Evolutionary conservation across 1,140 invertebrate genomes (phyloP), one percentile per base, ranked within the genome.

Genomic region (Drosophila equinoxialis): DNA sequence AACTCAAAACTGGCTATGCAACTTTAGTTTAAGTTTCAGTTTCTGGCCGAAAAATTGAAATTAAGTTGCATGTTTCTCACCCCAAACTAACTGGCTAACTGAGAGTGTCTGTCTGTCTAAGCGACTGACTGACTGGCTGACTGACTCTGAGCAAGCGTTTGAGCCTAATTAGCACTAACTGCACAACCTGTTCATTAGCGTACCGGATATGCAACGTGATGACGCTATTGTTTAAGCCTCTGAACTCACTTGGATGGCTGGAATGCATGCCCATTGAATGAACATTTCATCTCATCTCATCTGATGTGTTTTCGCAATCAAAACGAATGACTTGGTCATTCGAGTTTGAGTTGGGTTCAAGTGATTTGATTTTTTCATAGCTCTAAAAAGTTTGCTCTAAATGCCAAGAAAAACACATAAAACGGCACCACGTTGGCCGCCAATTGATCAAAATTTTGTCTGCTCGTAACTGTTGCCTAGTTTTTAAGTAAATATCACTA

Each of bases 161-260:
- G 65, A 79, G 68, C 65, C 76, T 87, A 87, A 87, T 87, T 87
- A 87, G 80, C 77, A 79, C 57, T 74, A 87, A 83, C 80, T 87
- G 76, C 84, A 83, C 65, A 63, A 77, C 57, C 57, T 74, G 70
- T 87, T 86, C 79, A 86, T 86, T 86, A 83, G 76, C 77, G 65
- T 87, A 89, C 84, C 83, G 83, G 83, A 87, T 87, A 77, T 89
- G 77, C 83, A 89, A 80, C 17, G 55, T 51, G 83, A 74, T 80
- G 79, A 89, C 78, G 83, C 83, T 80, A 87, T 87, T 87, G 83
- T 89, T 83, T 78, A 77, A 57, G 48, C 37, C 61, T 71, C 30
- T 79, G 11, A 59, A 67, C 42, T 55, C 62, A 41, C 30, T 62
- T 23, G 54, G 26, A 48, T 26, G 26, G 26, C 58, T 62, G 26